phyloP scores from a whole-genome alignment of 1,140 invertebrate species.

The Lysiphlebus fabarum region DNA sequence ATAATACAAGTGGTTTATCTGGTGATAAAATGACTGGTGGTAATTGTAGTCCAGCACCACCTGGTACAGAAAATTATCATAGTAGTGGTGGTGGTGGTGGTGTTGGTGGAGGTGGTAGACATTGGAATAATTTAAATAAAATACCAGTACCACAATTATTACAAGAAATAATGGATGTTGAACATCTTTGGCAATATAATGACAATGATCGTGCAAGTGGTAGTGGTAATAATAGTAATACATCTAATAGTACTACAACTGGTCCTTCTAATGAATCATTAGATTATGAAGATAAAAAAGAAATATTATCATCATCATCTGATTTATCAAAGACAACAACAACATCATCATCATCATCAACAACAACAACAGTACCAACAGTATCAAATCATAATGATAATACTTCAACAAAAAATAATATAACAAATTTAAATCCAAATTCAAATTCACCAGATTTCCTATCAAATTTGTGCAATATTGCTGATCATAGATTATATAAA shows the following conservation, averaged over 20 bases:
- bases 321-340: slow-evolving; percentile 24
- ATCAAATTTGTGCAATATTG: slow-evolving; percentile 86
- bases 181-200: slow-evolving; percentile 89
- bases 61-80: slow-evolving; percentile 48
- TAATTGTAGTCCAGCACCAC: slow-evolving; percentile 47
- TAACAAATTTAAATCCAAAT: slow-evolving; percentile 34
- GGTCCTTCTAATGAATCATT: slow-evolving; percentile 14
- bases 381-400: slow-evolving; percentile 51
- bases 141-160: slow-evolving; percentile 51
- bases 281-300: slow-evolving; percentile 22
- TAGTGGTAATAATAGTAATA: slow-evolving; percentile 19
- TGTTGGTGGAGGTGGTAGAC: slow-evolving; percentile 23
- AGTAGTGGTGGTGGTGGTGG: slow-evolving; percentile 8
- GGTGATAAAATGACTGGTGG: slow-evolving; percentile 44
- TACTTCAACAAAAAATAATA: too few species aligned
- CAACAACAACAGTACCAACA: slow-evolving; percentile 24
- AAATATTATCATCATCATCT: slow-evolving; percentile 27
- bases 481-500: slow-evolving; percentile 93
- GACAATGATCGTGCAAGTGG: slow-evolving; percentile 54
- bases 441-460: slow-evolving; percentile 69
- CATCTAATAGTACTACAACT: slow-evolving; percentile 5
- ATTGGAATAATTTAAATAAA: slow-evolving; percentile 53
- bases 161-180: slow-evolving; percentile 91
- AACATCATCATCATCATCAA: slow-evolving; percentile 28
- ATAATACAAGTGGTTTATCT: slow-evolving; percentile 46